Evolutionary conservation across 1,140 invertebrate species (phyloP).

Genomic region (Drosophila takahashii): DNA sequence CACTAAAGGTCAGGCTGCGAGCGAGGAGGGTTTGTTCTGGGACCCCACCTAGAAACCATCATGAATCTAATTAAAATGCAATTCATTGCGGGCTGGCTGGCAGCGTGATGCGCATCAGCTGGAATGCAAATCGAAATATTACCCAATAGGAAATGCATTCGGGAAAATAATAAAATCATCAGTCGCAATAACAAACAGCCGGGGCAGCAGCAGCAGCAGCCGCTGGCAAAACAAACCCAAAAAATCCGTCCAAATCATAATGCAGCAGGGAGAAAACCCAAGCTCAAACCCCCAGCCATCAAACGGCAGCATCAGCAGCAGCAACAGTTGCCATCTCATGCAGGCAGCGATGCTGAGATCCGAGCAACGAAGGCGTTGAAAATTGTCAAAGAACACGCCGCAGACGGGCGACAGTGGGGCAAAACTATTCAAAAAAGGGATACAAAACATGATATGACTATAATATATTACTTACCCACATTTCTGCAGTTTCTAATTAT

Average conservation of each 20-base stretch:
- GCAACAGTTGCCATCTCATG: constrained; percentile 73
- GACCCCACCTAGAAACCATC: constrained; percentile 65
- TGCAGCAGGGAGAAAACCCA: constrained; percentile 30
- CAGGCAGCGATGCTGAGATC: constrained; percentile 63
- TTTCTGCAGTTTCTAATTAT: too few relatives aligned
- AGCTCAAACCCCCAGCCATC: constrained; percentile 44
- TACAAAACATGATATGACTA: background rate
- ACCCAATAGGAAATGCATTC: constrained; percentile 76
- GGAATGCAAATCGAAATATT: constrained; percentile 80
- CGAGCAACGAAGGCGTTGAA: constrained; percentile 75
- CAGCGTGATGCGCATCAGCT: constrained; percentile 64
- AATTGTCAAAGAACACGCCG: constrained; percentile 82
- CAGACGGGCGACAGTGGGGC: constrained; percentile 54
- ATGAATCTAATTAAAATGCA: constrained; percentile 83
- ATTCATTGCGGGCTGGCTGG: constrained; percentile 60
- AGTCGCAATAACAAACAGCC: constrained; percentile 64
- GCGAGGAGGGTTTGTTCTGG: constrained; percentile 57
- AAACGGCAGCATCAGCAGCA: constrained; percentile 70
- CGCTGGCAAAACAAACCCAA: constrained; percentile 75
- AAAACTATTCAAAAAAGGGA: background rate
- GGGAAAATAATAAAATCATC: constrained; percentile 79
- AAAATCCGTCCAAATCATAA: constrained; percentile 55
- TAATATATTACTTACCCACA: too few relatives aligned
- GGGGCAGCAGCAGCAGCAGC: constrained; percentile 27
- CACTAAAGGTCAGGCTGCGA: constrained; percentile 58